Percentiles rank a stretch among this genome's conserved stretches.
These are phyloP conservation scores for Notolabrus celidotus DNA, from an alignment of 2,797 vertebrate genomes.

Conservation along the genomic window DNA sequence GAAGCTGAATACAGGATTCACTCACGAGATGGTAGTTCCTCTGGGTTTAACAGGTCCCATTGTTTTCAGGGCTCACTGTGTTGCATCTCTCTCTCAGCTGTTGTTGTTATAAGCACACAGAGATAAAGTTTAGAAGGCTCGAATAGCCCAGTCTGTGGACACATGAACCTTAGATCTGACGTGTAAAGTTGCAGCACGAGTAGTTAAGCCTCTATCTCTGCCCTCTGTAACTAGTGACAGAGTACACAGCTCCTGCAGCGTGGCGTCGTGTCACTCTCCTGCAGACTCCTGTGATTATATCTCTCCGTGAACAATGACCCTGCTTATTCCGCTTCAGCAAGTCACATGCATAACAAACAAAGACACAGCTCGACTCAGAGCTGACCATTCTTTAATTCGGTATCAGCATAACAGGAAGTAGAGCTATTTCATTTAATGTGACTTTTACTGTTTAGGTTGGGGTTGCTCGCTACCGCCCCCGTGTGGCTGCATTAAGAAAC, in stretches of 20 bases:
- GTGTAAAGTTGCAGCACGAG: too few species aligned
- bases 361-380: fast-evolving
- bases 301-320: background rate
- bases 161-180: background rate
- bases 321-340: background rate
- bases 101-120: too few species aligned
- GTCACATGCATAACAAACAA: fast-evolving
- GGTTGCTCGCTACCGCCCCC: background rate
- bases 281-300: background rate
- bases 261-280: conserved; percentile 5
- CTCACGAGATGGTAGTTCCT: conserved; percentile 14
- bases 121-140: too few species aligned
- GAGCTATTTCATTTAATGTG: background rate
- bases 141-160: fast-evolving
- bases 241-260: background rate
- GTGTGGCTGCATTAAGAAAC: background rate
- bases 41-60: conserved; percentile 14
- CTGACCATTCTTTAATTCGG: background rate
- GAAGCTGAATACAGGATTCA: background rate
- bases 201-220: background rate
- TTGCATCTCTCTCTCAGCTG: background rate
- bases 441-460: background rate
- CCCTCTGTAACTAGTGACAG: background rate
- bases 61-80: background rate
- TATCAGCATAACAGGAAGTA: background rate